Base-by-base conservation (phyloP, 2,113 vertebrate genomes). In the Typhlomys cinereus region DNA sequence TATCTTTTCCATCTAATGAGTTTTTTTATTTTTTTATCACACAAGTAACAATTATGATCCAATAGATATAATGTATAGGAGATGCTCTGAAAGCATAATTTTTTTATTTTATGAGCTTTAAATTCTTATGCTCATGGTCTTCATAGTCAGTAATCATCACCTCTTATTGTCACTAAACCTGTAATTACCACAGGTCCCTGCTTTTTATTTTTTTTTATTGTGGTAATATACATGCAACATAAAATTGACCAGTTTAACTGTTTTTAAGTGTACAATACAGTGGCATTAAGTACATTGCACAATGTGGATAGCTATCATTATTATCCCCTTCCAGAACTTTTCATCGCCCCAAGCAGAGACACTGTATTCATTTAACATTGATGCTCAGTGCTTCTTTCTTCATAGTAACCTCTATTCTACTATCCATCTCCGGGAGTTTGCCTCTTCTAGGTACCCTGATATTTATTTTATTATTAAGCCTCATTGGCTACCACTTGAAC, bases 1-100 rank as follows among this genome's bases (percentile, higher is more conserved):
- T 74, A 75, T 29, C 46, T 39, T 93, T 69, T 48, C 50, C 57
- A 48, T 48, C 62, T 86, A 46, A 25, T 48, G 31, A 57, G 52
- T 61, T 50, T 61, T 95, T 74, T 86, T 62, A 84, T 44, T 79
- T 67, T 83, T 85, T 89, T 50, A 89, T 88, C 90, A 88, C 62
- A 79, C 54, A 82, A 74, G 31, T 79, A 85, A 91, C 31, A 36
- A 84, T 82, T 84, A 70, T 85, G 87, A 85, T 83, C 83, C 93
- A 90, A 87, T 79, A 83, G 78, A 83, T 64, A 70, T 15, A 44
- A 84, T n/a, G 67, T 62, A 64, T 69, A 76, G 84, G 82, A 90
- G 75, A 50, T 59, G 31, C 50, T 91, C 71, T 74, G 50, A 93
- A 94, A n/a, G 71, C 79, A 86, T 44, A 46, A 87, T 88, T 67